Conservation (phyloP, 92 coral and sea anemone genomes). For the Actinostola sp. region DNA sequence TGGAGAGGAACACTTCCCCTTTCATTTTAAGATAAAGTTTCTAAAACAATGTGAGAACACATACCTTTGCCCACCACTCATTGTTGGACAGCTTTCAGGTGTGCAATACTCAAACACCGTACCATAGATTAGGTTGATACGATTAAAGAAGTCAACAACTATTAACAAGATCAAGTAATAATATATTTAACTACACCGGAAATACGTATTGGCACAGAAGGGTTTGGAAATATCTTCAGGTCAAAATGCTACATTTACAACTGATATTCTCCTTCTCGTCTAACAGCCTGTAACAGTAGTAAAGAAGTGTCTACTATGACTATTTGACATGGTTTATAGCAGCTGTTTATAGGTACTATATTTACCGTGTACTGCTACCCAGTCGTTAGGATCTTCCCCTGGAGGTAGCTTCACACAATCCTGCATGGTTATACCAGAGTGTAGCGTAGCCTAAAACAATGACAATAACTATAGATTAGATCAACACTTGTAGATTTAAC, state of each 20-base stretch:
- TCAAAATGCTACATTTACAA: neutral
- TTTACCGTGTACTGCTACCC: slow-evolving; percentile 98
- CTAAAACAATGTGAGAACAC: neutral
- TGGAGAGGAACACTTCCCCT: no score
- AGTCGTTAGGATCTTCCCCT: slow-evolving; percentile 87
- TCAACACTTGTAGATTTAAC: neutral
- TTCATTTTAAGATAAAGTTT: neutral
- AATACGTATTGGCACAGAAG: no score
- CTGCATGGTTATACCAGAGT: slow-evolving; percentile 82
- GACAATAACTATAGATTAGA: slow-evolving; percentile 5
- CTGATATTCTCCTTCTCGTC: no score
- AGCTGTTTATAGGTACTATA: neutral
- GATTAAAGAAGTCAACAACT: slow-evolving; percentile 99
- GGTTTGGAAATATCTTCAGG: neutral
- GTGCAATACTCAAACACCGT: slow-evolving; percentile 94
- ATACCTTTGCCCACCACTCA: slow-evolving; percentile 97
- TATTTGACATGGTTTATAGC: no score
- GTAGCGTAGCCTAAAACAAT: slow-evolving; percentile 80
- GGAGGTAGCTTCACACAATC: slow-evolving; percentile 93
- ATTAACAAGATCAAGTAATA: neutral
- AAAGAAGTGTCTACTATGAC: no score
- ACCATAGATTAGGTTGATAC: slow-evolving; percentile 93
- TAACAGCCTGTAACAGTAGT: no score
- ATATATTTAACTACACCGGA: neutral
- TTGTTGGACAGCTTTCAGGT: slow-evolving; percentile 81